Conservation (phyloP, 2,888 invertebrate species). For the Epinotia brunnichana region DNA sequence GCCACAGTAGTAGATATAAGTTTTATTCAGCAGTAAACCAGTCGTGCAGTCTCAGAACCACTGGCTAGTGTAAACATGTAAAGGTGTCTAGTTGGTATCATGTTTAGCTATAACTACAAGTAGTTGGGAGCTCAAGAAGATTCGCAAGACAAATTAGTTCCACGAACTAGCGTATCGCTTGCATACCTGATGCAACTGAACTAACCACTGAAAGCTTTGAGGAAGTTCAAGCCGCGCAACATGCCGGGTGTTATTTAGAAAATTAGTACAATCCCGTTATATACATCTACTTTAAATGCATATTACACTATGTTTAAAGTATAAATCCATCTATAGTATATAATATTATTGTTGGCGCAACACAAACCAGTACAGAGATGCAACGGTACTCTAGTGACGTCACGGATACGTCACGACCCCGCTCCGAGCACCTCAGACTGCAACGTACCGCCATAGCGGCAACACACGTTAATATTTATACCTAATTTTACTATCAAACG, state of each 20-base stretch:
- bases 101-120: neutral
- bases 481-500: no score
- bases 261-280: neutral
- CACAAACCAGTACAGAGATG: no score
- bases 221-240: neutral
- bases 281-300: no score
- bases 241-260: slow-evolving; percentile 3
- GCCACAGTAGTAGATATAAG: no score
- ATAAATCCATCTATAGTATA: no score
- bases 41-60: neutral
- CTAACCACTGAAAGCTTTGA: slow-evolving; percentile 20
- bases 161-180: slow-evolving; percentile 31
- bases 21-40: neutral
- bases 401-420: no score
- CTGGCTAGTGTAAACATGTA: neutral
- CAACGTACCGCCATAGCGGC: no score
- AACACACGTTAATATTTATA: no score
- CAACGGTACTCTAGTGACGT: no score
- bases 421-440: no score
- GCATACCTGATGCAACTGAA: slow-evolving; percentile 39
- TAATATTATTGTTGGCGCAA: no score
- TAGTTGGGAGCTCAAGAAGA: slow-evolving; percentile 18
- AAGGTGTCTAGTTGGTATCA: neutral
- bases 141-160: slow-evolving; percentile 37
- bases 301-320: no score